Percentiles rank a stretch among this genome's conserved stretches.
These are phyloP conservation scores for Neoscelio sp. DNA, from an alignment of 2,888 invertebrate species.

Conservation along the genomic window DNA sequence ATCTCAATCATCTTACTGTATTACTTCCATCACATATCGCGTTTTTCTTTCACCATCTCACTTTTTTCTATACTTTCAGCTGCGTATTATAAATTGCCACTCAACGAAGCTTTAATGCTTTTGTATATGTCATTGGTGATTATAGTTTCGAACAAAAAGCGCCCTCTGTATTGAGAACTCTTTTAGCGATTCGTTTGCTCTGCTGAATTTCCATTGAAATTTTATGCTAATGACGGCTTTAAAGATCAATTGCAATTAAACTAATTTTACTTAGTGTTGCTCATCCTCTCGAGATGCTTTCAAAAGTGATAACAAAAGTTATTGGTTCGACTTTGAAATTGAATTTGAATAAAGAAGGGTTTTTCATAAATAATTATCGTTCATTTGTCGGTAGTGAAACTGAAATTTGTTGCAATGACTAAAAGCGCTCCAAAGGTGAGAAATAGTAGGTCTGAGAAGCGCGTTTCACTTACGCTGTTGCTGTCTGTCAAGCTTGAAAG, in stretches of 20 bases:
- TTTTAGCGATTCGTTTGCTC: constrained; percentile 1
- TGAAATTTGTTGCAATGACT: constrained; percentile 15
- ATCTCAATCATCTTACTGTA: constrained; percentile 46
- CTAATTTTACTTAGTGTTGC: too few species aligned
- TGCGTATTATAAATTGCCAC: constrained; percentile 58
- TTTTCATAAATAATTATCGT: not conserved
- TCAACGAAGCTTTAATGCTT: constrained; percentile 48
- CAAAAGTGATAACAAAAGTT: too few species aligned
- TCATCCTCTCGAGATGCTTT: too few species aligned
- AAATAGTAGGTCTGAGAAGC: constrained; percentile 15
- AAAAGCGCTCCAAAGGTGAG: not conserved
- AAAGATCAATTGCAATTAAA: too few species aligned
- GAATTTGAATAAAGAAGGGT: too few species aligned
- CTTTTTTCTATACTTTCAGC: constrained; percentile 29
- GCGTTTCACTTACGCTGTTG: constrained; percentile 33
- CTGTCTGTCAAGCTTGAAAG: constrained; percentile 35
- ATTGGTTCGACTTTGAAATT: too few species aligned
- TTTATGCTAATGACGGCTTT: not conserved
- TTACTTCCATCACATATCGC: constrained; percentile 58
- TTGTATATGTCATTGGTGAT: constrained; percentile 46
- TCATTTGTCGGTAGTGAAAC: constrained; percentile 1
- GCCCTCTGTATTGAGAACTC: not conserved
- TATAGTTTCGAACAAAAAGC: constrained; percentile 23
- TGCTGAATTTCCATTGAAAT: constrained; percentile 23
- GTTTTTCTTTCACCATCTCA: constrained; percentile 18